These are phyloP conservation scores for Tinamus guttatus DNA, from an alignment of 2,113 vertebrate genomes.

Conservation along the genomic window DNA sequence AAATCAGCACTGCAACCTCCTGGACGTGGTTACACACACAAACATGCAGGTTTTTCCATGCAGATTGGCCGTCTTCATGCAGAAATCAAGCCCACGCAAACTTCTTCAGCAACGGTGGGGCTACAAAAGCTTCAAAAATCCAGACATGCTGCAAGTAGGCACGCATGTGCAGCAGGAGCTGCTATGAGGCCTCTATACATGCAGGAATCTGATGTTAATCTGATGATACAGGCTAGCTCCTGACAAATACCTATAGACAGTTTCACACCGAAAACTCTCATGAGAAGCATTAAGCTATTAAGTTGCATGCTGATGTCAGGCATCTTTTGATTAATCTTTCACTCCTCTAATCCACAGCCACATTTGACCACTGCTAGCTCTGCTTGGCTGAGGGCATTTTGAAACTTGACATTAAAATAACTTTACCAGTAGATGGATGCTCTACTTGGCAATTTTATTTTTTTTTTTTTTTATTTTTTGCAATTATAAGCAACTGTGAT, in stretches of 20 bases:
- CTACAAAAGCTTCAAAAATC: background rate
- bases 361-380: background rate
- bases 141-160: background rate
- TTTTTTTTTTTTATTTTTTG: background rate
- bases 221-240: no score
- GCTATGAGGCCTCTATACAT: background rate
- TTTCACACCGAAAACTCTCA: background rate
- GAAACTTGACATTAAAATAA: background rate
- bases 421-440: background rate
- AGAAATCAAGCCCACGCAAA: background rate
- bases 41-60: background rate
- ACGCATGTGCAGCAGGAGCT: background rate
- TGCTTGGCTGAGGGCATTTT: background rate
- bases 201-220: background rate
- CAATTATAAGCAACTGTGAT: background rate
- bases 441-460: background rate
- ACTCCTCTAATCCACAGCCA: background rate
- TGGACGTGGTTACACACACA: background rate
- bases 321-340: background rate
- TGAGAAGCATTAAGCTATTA: background rate
- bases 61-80: background rate
- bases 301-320: background rate
- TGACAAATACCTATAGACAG: background rate
- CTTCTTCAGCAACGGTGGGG: background rate
- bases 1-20: background rate